Conservation (phyloP, 2,888 invertebrate species). For the Acleris cristana region DNA sequence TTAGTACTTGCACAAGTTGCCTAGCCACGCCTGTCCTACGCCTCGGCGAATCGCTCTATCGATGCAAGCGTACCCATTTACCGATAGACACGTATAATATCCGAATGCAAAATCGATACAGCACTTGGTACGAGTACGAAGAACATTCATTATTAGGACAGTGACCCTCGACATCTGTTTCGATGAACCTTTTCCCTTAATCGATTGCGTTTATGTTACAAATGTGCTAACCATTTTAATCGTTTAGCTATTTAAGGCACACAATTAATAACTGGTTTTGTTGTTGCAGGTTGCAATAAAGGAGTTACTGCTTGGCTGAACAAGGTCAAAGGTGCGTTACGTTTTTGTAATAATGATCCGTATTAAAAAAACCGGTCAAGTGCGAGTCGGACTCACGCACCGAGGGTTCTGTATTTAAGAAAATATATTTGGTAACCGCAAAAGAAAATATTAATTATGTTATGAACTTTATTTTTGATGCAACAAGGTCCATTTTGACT, state of each 20-base stretch:
- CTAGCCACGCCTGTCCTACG: slow-evolving; percentile 59
- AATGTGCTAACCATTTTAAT: slow-evolving; percentile 20
- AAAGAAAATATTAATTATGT: too few species aligned
- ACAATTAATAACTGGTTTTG: slow-evolving; percentile 41
- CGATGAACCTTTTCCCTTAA: slow-evolving; percentile 46
- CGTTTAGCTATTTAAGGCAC: slow-evolving; percentile 21
- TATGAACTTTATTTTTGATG: too few species aligned
- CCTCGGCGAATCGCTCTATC: slow-evolving; percentile 44
- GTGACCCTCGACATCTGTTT: slow-evolving; percentile 61
- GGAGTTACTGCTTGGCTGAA: slow-evolving; percentile 70
- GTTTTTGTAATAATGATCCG: slow-evolving; percentile 28
- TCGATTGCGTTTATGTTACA: slow-evolving; percentile 16
- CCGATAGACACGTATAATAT: slow-evolving; percentile 46
- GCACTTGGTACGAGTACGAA: slow-evolving; percentile 53
- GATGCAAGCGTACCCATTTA: slow-evolving; percentile 49
- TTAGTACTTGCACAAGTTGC: slow-evolving; percentile 52
- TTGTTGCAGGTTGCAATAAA: slow-evolving; percentile 70
- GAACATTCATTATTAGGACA: slow-evolving; percentile 56
- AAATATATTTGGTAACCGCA: too few species aligned
- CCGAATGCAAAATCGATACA: slow-evolving; percentile 57
- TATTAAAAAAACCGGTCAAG: not conserved
- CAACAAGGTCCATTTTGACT: too few species aligned
- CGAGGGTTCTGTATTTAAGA: too few species aligned
- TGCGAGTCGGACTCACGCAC: too few species aligned
- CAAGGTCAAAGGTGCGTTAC: slow-evolving; percentile 69